Conservation (phyloP, 1,140 invertebrate species). For the Trinorchestia longiramus region DNA sequence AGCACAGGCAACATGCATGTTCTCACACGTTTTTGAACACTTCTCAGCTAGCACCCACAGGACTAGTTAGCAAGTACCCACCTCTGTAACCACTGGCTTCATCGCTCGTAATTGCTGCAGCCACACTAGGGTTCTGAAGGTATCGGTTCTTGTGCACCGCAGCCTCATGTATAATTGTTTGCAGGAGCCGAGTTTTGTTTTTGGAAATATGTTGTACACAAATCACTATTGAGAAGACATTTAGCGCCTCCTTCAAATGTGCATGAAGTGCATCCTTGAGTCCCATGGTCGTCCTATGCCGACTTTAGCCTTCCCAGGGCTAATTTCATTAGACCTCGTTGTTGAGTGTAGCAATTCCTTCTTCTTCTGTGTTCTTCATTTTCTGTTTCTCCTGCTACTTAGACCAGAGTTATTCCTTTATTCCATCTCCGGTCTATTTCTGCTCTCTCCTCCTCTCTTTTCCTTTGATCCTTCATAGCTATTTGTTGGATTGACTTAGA, state of each 20-base stretch:
- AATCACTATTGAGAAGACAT: background rate
- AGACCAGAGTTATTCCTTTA: conserved; percentile 5
- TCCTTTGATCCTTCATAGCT: background rate
- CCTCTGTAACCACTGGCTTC: background rate
- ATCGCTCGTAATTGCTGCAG: background rate
- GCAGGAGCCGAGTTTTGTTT: background rate
- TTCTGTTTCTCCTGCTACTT: conserved; percentile 9
- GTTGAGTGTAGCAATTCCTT: background rate
- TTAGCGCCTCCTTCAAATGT: conserved; percentile 4
- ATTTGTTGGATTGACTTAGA: background rate
- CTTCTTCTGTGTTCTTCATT: conserved; percentile 1
- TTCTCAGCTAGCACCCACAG: background rate
- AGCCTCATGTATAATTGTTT: background rate
- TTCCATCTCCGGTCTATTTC: conserved; percentile 6
- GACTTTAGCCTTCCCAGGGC: background rate
- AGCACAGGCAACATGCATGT: background rate
- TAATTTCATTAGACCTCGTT: conserved; percentile 6
- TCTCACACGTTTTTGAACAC: background rate
- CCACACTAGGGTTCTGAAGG: background rate
- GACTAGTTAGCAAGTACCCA: background rate
- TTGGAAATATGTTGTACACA: background rate
- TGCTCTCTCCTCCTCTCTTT: background rate
- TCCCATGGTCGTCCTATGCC: background rate
- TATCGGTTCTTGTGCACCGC: background rate
- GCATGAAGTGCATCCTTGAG: conserved; percentile 37